A percentile compares a stretch with the other conserved stretches of the same genome.
phyloP scores from a whole-genome alignment of 35 echinoderm and acorn worm species.

The Chiridota heheva region DNA sequence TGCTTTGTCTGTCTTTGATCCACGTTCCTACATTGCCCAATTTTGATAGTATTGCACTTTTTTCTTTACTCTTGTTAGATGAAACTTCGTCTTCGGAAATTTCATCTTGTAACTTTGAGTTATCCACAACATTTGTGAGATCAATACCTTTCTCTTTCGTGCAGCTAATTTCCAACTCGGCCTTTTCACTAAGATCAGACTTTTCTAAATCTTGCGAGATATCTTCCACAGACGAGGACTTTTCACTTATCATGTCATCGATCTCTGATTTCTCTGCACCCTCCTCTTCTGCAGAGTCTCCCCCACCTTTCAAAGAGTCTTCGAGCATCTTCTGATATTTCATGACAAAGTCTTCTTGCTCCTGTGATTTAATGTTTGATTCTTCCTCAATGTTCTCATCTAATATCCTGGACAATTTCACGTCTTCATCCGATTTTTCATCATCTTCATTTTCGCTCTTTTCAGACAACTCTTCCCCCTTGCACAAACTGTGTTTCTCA shows the following conservation, averaged over 20 bases:
- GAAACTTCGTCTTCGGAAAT: too few relatives aligned
- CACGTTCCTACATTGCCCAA: too few relatives aligned
- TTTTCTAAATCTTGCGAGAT: too few relatives aligned
- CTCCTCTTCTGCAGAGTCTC: constrained; percentile 63
- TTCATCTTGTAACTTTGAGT: too few relatives aligned
- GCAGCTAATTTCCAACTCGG: too few relatives aligned
- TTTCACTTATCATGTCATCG: constrained; percentile 41
- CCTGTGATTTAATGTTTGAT: not conserved
- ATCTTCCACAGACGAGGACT: not conserved
- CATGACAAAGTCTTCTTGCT: not conserved
- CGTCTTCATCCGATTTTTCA: constrained; percentile 68
- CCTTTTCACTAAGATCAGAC: too few relatives aligned
- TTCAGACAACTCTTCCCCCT: constrained; percentile 39
- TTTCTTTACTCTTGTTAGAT: too few relatives aligned
- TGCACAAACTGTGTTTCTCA: constrained; percentile 44
- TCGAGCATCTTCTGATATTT: not conserved
- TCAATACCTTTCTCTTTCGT: too few relatives aligned
- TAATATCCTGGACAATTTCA: constrained; percentile 33
- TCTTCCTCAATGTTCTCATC: not conserved
- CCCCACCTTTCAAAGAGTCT: constrained; percentile 17
- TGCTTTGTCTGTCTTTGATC: too few relatives aligned
- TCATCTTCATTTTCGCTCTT: constrained; percentile 70
- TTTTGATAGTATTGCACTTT: too few relatives aligned
- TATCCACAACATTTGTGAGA: too few relatives aligned
- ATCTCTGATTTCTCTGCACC: constrained; percentile 72